Conservation (phyloP, 1,140 invertebrate genomes). For the Thrips palmi region DNA sequence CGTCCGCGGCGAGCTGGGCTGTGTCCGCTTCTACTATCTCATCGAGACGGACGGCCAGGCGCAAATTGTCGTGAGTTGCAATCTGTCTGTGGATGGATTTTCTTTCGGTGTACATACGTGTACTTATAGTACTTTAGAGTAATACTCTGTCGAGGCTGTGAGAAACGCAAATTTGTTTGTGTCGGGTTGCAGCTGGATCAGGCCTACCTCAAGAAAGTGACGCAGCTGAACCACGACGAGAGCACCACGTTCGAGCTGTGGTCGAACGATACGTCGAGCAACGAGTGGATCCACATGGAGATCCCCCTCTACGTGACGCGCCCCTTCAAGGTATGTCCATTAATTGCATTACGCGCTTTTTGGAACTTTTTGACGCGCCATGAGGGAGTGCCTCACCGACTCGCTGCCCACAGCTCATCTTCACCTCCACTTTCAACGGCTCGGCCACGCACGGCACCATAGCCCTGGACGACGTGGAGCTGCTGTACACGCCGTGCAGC, state of each 20-base stretch:
- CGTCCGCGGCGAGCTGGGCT: conserved; percentile 12
- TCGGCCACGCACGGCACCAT: conserved; percentile 12
- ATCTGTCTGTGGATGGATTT: neutral
- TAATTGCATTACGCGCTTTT: conserved; percentile 2
- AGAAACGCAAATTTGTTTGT: neutral
- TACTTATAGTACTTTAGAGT: neutral
- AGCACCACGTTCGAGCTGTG: conserved; percentile 16
- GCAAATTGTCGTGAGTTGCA: neutral
- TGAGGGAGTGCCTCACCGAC: neutral
- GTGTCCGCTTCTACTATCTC: conserved; percentile 17
- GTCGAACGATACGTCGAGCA: conserved; percentile 11
- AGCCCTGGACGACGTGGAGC: conserved; percentile 16
- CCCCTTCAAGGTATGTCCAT: conserved; percentile 18
- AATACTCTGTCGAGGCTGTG: neutral
- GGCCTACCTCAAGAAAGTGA: conserved; percentile 15
- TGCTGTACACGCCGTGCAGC: conserved; percentile 14
- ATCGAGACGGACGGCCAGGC: conserved; percentile 13
- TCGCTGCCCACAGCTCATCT: conserved; percentile 14
- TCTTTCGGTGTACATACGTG: neutral
- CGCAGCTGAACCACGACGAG: conserved; percentile 14
- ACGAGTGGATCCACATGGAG: conserved; percentile 14
- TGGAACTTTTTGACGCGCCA: neutral
- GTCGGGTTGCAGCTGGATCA: conserved; percentile 13
- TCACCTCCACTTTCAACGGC: conserved; percentile 14
- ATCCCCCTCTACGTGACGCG: conserved; percentile 16